Conservation (phyloP, 2,113 vertebrate species). For the Gymnogyps californianus region DNA sequence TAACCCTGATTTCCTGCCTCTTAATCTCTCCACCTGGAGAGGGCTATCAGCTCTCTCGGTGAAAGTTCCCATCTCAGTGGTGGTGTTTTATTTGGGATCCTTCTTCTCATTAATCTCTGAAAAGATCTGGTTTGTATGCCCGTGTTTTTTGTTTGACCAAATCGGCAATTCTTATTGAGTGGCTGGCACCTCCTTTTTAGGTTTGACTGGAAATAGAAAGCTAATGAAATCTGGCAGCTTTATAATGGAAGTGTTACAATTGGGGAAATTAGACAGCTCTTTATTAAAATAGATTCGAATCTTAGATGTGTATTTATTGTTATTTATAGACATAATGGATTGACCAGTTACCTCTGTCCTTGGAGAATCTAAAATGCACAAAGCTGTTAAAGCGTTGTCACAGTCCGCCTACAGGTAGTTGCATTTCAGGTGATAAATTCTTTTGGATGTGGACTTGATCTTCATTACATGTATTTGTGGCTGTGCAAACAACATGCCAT, state of each 20-base stretch:
- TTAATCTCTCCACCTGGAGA: background rate
- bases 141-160: background rate
- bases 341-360: background rate
- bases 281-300: background rate
- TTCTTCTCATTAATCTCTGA: background rate
- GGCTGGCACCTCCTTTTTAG: background rate
- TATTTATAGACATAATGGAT: background rate
- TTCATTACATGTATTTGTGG: background rate
- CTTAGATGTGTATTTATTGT: background rate
- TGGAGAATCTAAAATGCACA: background rate
- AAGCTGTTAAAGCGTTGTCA: background rate
- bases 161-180: background rate
- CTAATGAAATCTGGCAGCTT: background rate
- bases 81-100: background rate
- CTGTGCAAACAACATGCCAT: background rate
- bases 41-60: background rate
- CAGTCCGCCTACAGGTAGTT: rapidly evolving
- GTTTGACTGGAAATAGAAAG: background rate
- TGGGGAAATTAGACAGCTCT: background rate
- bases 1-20: background rate
- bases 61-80: background rate
- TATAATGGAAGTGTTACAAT: background rate
- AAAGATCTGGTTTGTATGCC: background rate
- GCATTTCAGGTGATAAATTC: background rate
- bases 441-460: background rate